Base-by-base conservation (phyloP, 2,888 invertebrate genomes). In the Keiferia lycopersicella region DNA sequence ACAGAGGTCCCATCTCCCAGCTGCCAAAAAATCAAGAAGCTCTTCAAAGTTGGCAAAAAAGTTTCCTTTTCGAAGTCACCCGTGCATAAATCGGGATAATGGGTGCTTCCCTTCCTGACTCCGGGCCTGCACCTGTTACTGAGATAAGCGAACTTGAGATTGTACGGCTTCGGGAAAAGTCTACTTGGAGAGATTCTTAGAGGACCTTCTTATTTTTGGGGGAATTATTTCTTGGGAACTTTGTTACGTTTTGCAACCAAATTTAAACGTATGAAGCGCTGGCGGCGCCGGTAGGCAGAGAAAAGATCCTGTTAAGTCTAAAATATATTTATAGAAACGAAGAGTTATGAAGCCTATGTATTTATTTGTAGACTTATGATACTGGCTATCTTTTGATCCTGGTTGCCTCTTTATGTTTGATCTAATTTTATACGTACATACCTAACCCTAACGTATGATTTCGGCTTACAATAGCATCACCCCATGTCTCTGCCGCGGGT, bases 81-180 rank as follows among this genome's bases (percentile, higher is more conserved):
- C 56, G 34, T 56, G n/a, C 34, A 56, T 56, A 34, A 56, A 34
- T 34, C 34, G 30, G 18, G 58, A 58, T 39, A 58, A 39, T 39
- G 14, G 45, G 45, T 18, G 3, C 39, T 39, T 58, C 10, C 58
- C 20, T 39, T 14, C 20, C 38, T 57, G 16, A 57, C 34, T 58
- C 58, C 58, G 39, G 10, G 20, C 39, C 58, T 58, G 58, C 39
- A 58, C 58, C 58, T 58, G 58, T 58, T 58, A 58, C 58, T 57
- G 14, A 62, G 65, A 62, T 65, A 62, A 62, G 59, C 16, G 18
- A 50, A 26, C 22, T 39, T 12, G 18, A 58, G 57, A 62, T 58
- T 22, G 61, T 60, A 26, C 48, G 20, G 53, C 61, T 56, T 56
- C 56, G n/a, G n/a, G 12, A 53, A 26, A 34, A 56, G 11, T 26